These are phyloP conservation scores for Temnopleurus reevesii DNA, from an alignment of 53 echinoderm and acorn worm genomes.

Conservation along the genomic window DNA sequence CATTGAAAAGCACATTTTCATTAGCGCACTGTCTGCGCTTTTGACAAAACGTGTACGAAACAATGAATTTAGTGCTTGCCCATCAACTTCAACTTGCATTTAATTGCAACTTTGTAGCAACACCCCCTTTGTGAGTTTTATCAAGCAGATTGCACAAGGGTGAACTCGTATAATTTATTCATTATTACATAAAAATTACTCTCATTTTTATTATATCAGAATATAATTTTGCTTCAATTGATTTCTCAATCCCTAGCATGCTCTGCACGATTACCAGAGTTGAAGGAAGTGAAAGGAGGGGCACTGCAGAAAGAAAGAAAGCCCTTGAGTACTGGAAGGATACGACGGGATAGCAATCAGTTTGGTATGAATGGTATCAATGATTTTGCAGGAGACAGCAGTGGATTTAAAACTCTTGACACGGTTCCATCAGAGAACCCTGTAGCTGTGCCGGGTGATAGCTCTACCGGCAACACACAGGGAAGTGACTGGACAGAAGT, in stretches of 20 bases:
- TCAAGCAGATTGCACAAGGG: no score
- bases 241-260: slow-evolving; percentile 25
- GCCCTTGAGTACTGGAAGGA: not conserved
- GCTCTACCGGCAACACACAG: not conserved
- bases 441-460: not conserved
- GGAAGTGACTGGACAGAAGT: slow-evolving; percentile 36
- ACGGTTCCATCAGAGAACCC: not conserved
- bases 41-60: no score
- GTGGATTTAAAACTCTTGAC: not conserved
- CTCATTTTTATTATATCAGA: no score
- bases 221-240: no score
- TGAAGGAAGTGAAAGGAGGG: not conserved
- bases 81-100: no score
- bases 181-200: no score
- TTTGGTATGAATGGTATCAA: not conserved
- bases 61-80: no score
- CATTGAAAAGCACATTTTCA: no score
- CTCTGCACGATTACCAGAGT: slow-evolving; percentile 56
- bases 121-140: no score
- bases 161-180: no score
- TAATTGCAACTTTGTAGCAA: no score
- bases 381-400: slow-evolving; percentile 5
- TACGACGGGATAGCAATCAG: not conserved
- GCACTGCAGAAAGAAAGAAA: slow-evolving; percentile 10
- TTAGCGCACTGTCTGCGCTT: no score